A percentile compares a stretch with the other conserved stretches of the same genome.
These are phyloP conservation scores for Vireo griseus DNA, from an alignment of 2,797 vertebrate genomes.

Conservation along the genomic window DNA sequence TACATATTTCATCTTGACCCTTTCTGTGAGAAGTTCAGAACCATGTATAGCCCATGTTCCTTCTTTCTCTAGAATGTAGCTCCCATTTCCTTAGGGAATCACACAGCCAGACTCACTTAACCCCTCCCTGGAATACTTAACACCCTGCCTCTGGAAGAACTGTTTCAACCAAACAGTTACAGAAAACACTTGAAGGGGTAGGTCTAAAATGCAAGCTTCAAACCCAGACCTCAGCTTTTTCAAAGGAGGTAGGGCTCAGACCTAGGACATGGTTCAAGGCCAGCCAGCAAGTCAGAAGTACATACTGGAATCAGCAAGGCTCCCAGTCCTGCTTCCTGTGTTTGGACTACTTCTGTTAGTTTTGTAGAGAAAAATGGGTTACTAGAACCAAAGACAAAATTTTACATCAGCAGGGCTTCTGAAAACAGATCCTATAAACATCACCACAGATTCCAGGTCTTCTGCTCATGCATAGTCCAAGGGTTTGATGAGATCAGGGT, in stretches of 20 bases:
- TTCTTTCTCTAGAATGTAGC: background rate
- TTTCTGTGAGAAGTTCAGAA: background rate
- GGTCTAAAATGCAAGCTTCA: background rate
- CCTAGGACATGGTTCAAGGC: background rate
- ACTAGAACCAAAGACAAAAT: background rate
- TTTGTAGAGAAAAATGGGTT: background rate
- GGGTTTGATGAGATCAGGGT: background rate
- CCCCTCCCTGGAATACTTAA: background rate
- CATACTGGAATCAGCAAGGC: background rate
- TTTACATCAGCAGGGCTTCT: background rate
- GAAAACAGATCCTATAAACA: background rate
- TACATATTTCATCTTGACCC: background rate
- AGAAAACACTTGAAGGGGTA: background rate
- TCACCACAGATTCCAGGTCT: background rate
- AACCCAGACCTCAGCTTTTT: background rate
- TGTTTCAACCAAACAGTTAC: background rate
- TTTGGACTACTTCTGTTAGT: background rate
- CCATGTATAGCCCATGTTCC: background rate
- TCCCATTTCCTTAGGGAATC: background rate
- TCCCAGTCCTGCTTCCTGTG: fast-evolving
- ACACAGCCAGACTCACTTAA: background rate
- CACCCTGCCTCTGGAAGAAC: background rate
- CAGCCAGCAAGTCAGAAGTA: background rate
- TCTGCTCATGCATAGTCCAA: background rate
- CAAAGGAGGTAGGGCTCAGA: background rate